A percentile compares a stretch with the other conserved stretches of the same genome.
These are phyloP conservation scores for Petroica traversi DNA, from an alignment of 2,113 vertebrate species.

Conservation along the genomic window DNA sequence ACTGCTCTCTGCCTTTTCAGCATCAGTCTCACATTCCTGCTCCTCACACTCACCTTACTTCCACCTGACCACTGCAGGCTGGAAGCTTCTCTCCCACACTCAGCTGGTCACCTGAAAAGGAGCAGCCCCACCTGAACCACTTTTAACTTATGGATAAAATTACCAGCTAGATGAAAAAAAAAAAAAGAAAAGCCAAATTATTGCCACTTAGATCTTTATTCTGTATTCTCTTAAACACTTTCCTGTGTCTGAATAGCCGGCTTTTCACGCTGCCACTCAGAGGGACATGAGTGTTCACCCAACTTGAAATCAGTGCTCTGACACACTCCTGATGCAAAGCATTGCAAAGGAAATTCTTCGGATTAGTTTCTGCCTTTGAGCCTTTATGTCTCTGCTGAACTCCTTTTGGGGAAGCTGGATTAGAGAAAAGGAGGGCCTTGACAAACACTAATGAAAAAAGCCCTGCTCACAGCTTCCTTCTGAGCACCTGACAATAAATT, in stretches of 20 bases:
- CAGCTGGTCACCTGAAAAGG: not conserved
- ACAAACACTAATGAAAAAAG: not conserved
- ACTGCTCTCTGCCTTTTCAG: not conserved
- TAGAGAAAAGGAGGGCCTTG: not conserved
- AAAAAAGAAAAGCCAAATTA: not conserved
- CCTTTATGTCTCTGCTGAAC: not conserved
- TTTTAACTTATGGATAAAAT: not conserved
- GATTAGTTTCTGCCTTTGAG: not conserved
- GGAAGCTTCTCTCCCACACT: not conserved
- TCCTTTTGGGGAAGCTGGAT: not conserved
- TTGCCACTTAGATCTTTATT: not conserved
- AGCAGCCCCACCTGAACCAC: not conserved
- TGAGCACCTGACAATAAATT: too few species aligned
- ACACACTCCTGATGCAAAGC: not conserved
- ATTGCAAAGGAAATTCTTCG: not conserved
- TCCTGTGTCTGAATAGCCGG: not conserved
- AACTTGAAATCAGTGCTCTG: not conserved
- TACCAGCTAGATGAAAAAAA: not conserved
- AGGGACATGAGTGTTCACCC: accelerated
- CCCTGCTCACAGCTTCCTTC: not conserved
- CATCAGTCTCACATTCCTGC: not conserved
- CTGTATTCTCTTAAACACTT: not conserved
- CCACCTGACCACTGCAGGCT: not conserved
- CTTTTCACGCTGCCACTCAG: not conserved
- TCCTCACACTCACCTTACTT: not conserved